Percentiles rank a stretch among this genome's conserved stretches.
These are phyloP conservation scores for Aporophyla lueneburgensis DNA, from an alignment of 2,888 invertebrate species.

Conservation along the genomic window DNA sequence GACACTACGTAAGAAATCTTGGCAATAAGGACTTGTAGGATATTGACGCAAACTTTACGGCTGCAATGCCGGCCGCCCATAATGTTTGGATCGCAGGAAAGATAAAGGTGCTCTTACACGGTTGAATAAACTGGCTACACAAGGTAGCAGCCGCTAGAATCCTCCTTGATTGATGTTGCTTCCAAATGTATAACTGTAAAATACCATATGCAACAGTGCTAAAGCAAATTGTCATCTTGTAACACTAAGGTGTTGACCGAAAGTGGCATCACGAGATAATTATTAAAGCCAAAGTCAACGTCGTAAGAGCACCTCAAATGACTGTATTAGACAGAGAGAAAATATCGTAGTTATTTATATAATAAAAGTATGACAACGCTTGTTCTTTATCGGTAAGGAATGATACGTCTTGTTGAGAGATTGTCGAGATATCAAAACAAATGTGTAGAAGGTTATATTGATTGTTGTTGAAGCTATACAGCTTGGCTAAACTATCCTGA, in stretches of 20 bases:
- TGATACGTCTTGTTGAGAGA: neutral
- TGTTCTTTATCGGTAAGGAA: conserved; percentile 8
- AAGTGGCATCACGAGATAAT: neutral
- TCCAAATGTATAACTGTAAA: neutral
- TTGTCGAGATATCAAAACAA: conserved; percentile 15
- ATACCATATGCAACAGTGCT: neutral
- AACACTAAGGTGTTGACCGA: no score
- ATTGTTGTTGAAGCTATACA: conserved; percentile 9
- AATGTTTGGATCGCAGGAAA: conserved; percentile 5
- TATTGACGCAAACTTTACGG: conserved; percentile 1
- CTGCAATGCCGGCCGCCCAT: conserved; percentile 4
- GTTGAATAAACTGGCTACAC: neutral
- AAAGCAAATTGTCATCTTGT: neutral
- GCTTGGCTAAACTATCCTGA: neutral
- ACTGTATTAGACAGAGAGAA: conserved; percentile 12
- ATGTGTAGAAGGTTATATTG: conserved; percentile 23
- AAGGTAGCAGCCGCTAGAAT: neutral
- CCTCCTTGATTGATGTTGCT: neutral
- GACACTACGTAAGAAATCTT: conserved; percentile 70
- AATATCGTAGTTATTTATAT: conserved; percentile 9
- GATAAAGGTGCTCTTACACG: conserved; percentile 26
- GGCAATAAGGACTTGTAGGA: conserved; percentile 63
- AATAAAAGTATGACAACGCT: neutral
- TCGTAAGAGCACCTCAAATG: conserved; percentile 19
- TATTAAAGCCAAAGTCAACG: neutral